Base-by-base conservation (phyloP, 2,797 vertebrate genomes). In the Todus mexicanus region DNA sequence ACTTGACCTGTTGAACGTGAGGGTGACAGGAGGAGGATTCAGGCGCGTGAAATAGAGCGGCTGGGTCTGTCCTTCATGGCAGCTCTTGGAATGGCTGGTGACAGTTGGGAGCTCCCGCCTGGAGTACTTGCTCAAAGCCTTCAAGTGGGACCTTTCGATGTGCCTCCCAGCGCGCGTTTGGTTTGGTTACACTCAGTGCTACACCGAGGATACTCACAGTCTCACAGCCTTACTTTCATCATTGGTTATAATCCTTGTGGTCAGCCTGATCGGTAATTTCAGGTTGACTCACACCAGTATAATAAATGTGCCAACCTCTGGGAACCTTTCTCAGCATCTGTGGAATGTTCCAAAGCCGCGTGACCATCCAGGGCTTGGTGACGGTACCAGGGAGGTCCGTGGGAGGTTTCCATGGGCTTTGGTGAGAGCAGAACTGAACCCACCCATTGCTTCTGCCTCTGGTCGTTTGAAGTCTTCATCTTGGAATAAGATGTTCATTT, bases 291-390 rank as follows among this genome's bases (percentile, higher is more conserved):
- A 50, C 16, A 12, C 26, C 27, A 8, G 1, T 13, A 4, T 43
- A 59, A 48, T 33, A 8, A 43, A 37, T 0, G 4, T 42, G 40
- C 65, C 57, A 35, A 38, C 10, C 43, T 53, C 14, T 14, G 8
- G 78, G 64, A 66, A 15, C 19, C 1, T 14, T 25, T 47, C 20
- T 2, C 22, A 40, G 47, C 33, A 3, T n/a, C 43, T 0, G 0
- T 1, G 42, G 61, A 45, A 35, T 1, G 0, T 0, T 20, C 16
- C 64, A 11, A 9, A 78, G 70, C 59, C 50, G 54, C 1, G 3
- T 42, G 71, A 16, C 75, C 10, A 2, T 43, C 5, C 8, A 35
- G 48, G 31, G 16, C 14, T 3, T 1, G 1, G 50, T 56, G 33
- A 8, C 3, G 2, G 29, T 71, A 26, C 38, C 21, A 4, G 5